Evolutionary conservation across 2,888 invertebrate species (phyloP), one percentile per base, ranked within the genome.

Genomic region (Caenorhabditis sp.): DNA sequence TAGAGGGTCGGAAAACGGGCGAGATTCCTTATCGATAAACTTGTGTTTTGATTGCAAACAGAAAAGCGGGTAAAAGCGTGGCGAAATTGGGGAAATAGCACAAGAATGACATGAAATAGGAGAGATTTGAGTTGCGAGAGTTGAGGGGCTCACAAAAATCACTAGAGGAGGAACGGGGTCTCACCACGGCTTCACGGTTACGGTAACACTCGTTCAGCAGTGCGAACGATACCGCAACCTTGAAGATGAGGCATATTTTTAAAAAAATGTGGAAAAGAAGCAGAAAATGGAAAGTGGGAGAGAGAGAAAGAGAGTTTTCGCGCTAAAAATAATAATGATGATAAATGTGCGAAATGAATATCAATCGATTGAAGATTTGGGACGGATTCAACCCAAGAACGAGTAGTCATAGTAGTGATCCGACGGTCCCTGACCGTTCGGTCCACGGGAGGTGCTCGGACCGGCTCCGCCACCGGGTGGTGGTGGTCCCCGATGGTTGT

Each of bases 401-500:
- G 82, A 82, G 62, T 82, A 82, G 47, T 82, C 82, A 40, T 82
- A 82, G 32, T 53, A 82, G 32, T 82, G 78, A 55, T 78, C 82
- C 1, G 82, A 78, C 32, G 70, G 69, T 24, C 65, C 76, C 11
- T 26, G n/a, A 28, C 65, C 62, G 28, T 28, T 51, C 1, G 50
- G n/a, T 22, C 35, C 65, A 6, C 56, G 40, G 1, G 65, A 56
- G 0, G 65, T 26, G 6, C 50, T 53, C 20, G 69, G 53, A 1
- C 74, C 69, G 3, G 72, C 68, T 1, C 74, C 62, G 28, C 44
- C 68, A 8, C 44, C 60, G 15, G 68, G 56, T 32, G 69, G 58
- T n/a, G n/a, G n/a, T n/a, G n/a, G n/a, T n/a, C n/a, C n/a, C n/a
- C 37, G 70, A 61, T 37, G 55, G 55, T 8, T 62, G 18, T 51